These are phyloP conservation scores for Phalacrocorax pelagicus DNA, from an alignment of 2,113 vertebrate species.

Conservation along the genomic window DNA sequence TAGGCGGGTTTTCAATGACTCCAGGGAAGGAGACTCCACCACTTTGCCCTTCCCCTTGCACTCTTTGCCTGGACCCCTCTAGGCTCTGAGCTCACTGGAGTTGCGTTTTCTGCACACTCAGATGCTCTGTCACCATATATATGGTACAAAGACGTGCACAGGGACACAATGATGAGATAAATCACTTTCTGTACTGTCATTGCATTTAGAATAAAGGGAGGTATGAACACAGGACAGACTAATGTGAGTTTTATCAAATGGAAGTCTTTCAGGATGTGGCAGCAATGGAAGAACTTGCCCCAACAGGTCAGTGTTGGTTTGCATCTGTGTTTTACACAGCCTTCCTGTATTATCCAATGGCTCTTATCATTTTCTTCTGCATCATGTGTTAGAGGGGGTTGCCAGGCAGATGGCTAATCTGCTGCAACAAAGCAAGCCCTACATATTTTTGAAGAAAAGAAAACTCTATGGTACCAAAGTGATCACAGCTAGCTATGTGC, in stretches of 20 bases:
- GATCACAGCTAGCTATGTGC: accelerated
- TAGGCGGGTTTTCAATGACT: too few relatives aligned
- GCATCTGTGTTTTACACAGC: not conserved
- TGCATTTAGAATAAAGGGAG: not conserved
- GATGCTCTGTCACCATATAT: not conserved
- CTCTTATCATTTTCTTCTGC: not conserved
- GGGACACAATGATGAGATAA: not conserved
- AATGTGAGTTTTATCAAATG: not conserved
- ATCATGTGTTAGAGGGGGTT: not conserved
- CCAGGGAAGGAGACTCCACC: too few relatives aligned
- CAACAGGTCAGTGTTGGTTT: accelerated
- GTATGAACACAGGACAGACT: not conserved
- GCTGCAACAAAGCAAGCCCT: not conserved
- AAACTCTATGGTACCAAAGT: not conserved
- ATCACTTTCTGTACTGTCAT: not conserved
- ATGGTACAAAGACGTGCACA: not conserved
- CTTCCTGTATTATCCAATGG: not conserved
- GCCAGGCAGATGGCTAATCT: not conserved
- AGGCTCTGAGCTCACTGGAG: not conserved
- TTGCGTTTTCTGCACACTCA: not conserved
- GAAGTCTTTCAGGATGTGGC: not conserved
- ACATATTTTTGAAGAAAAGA: not conserved
- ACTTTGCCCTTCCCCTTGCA: not conserved
- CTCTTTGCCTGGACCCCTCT: not conserved
- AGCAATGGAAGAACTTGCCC: not conserved